phyloP scores from a whole-genome alignment of 2,888 invertebrate species.

The Drosophila pullipes region DNA sequence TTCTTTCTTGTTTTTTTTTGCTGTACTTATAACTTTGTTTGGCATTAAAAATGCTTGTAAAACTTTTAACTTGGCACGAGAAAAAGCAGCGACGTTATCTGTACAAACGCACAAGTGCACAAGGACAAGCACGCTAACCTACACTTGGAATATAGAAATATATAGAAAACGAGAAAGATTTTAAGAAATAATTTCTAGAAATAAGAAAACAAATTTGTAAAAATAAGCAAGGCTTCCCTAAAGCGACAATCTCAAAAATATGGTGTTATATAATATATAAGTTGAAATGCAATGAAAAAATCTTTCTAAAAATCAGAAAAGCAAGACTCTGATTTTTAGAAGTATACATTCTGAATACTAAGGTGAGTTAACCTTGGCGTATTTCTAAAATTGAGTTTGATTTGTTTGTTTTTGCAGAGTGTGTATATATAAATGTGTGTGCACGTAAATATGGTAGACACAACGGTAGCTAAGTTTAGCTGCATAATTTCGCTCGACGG shows the following conservation, averaged over 20 bases:
- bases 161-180: background rate
- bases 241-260: background rate
- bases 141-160: slow-evolving; percentile 16
- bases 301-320: background rate
- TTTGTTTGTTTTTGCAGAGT: background rate
- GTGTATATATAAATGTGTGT: background rate
- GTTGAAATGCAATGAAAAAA: background rate
- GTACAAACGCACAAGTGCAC: slow-evolving; percentile 51
- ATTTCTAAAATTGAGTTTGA: background rate
- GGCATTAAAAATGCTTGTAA: slow-evolving; percentile 80
- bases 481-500: slow-evolving; percentile 56
- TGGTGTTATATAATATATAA: background rate
- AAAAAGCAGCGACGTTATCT: slow-evolving; percentile 63
- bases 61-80: slow-evolving; percentile 72
- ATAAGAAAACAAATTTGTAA: background rate
- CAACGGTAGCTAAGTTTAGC: slow-evolving; percentile 45
- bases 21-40: slow-evolving; percentile 78
- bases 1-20: slow-evolving; percentile 49
- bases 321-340: background rate
- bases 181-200: background rate
- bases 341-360: background rate
- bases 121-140: slow-evolving; percentile 28
- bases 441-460: background rate
- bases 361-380: background rate
- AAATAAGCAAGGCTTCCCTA: background rate